Conservation (phyloP, 2,113 vertebrate species). For the Actinemys pallida region DNA sequence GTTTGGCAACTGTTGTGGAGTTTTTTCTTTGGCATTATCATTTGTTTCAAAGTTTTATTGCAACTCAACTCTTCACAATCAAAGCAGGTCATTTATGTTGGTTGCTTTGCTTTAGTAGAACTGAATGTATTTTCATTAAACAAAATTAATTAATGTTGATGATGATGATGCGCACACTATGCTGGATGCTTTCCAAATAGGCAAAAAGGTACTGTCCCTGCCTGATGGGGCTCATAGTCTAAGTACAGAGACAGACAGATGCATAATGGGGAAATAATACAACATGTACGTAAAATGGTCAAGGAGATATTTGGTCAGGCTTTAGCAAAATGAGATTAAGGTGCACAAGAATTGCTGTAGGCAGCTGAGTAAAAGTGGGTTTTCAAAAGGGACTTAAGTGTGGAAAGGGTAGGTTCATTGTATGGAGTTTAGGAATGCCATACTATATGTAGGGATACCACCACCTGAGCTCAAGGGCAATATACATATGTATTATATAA, state of each 20-base stretch:
- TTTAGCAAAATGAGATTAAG: not conserved
- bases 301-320: not conserved
- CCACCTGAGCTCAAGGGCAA: not conserved
- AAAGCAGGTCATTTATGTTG: not conserved
- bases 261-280: not conserved
- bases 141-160: not conserved
- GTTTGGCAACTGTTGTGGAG: constrained; percentile 74
- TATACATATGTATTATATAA: not conserved
- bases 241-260: not conserved
- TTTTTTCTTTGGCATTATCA: constrained; percentile 70
- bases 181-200: not conserved
- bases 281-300: not conserved
- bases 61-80: constrained; percentile 51
- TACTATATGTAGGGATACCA: not conserved
- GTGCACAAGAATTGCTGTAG: not conserved
- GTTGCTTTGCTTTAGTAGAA: not conserved
- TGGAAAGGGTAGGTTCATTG: not conserved
- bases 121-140: constrained; percentile 1
- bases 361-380: not conserved
- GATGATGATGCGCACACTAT: not conserved
- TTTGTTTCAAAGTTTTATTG: constrained; percentile 70
- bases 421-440: not conserved
- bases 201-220: not conserved
- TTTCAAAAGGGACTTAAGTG: not conserved
- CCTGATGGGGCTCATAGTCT: not conserved